Base-by-base conservation (phyloP, 1,140 invertebrate genomes). In the Lanistes nyassanus region DNA sequence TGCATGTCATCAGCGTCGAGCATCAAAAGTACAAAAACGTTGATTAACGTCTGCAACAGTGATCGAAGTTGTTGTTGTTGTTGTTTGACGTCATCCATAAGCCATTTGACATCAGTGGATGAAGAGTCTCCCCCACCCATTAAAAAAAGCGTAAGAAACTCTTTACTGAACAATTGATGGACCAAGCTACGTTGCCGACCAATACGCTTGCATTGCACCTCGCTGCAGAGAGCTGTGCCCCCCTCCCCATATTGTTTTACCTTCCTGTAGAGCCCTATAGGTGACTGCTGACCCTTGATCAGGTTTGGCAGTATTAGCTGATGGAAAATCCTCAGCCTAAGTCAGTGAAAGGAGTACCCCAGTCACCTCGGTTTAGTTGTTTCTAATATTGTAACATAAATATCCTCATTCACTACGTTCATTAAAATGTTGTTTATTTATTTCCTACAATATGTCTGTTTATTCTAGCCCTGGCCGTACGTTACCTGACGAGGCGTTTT, bases 391-490 rank as follows among this genome's bases (percentile, higher is more conserved):
- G 62, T 42, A 3, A 68, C 2, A 23, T 3, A n/a, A 23, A 1
- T 29, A 53, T 56, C 13, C 62, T 34, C 19, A 65, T 65, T 9
- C 26, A 21, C 13, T 29, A 9, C 29, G 36, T 36, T 31, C 7
- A 55, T 29, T 4, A 36, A 55, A 37, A 21, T 34, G n/a, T 26
- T 62, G 2, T 70, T n/a, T 31, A 21, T 73, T 68, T 71, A 21
- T 23, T 75, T 81, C 60, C 75, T n/a, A n/a, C n/a, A n/a, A n/a
- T n/a, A n/a, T n/a, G n/a, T n/a, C n/a, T n/a, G n/a, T n/a, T n/a
- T n/a, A n/a, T n/a, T n/a, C n/a, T n/a, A 82, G 80, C 81, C 21
- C 70, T 83, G 53, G 81, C 82, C 7, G 81, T 83, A 42, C 77
- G 83, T 23, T 82, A 74, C 51, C 74, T 82, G 21, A 85, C 80